These are phyloP conservation scores for Haliclystus octoradiatus DNA, from an alignment of 30 jellyfish, hydroid and myxozoan species.

Conservation along the genomic window DNA sequence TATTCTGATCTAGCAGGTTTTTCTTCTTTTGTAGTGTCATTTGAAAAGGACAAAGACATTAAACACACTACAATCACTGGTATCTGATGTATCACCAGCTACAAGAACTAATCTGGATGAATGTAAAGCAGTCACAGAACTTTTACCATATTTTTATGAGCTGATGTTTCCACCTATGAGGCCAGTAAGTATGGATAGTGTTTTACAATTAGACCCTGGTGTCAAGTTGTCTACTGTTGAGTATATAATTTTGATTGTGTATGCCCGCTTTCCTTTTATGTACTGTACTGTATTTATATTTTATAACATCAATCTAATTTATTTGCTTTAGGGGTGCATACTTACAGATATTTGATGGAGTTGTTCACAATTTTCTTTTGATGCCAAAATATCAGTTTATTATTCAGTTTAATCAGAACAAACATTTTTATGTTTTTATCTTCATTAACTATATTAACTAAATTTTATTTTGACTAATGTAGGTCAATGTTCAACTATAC, in stretches of 20 bases:
- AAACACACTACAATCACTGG: constrained; percentile 47
- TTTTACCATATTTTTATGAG: constrained; percentile 57
- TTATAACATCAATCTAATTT: too few species aligned
- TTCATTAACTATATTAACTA: background rate
- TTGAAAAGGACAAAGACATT: constrained; percentile 31
- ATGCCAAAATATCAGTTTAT: too few species aligned
- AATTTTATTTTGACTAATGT: background rate
- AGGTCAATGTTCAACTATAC: constrained; percentile 81
- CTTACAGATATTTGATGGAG: too few species aligned
- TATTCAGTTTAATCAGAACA: too few species aligned
- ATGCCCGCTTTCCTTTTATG: too few species aligned
- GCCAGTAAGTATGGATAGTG: constrained; percentile 56
- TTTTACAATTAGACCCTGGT: background rate
- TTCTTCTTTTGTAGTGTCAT: constrained; percentile 29
- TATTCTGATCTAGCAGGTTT: too few species aligned
- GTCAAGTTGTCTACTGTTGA: background rate
- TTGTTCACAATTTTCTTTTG: too few species aligned
- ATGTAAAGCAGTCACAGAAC: constrained; percentile 31
- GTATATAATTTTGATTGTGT: background rate
- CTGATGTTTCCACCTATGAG: constrained; percentile 57
- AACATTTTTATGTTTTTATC: too few species aligned
- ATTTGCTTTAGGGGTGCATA: too few species aligned
- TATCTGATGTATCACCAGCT: constrained; percentile 43
- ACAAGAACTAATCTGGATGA: constrained; percentile 34
- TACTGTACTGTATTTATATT: too few species aligned